These are phyloP conservation scores for Pristionchus arcanus DNA, from an alignment of 2,888 invertebrate genomes.

Conservation along the genomic window DNA sequence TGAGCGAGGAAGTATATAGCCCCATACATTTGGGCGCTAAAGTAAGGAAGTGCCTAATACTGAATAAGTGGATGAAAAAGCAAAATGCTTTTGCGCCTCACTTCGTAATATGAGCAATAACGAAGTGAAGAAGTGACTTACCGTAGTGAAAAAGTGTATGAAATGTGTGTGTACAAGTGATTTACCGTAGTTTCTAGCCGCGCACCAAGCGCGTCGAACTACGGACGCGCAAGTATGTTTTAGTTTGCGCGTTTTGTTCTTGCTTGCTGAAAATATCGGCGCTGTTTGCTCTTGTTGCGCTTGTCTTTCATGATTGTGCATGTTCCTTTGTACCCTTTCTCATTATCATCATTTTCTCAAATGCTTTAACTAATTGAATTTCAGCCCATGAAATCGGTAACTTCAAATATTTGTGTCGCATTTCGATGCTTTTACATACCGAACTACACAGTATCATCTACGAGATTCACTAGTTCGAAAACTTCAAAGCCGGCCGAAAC, in stretches of 20 bases:
- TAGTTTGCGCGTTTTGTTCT: no score
- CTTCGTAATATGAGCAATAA: neutral
- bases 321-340: no score
- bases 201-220: no score
- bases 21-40: no score
- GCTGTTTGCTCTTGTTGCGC: no score
- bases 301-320: no score
- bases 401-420: neutral
- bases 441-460: neutral
- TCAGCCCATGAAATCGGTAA: neutral
- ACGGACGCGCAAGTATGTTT: no score
- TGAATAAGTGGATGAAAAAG: no score
- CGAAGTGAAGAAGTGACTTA: neutral
- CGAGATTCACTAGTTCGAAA: constrained; percentile 44
- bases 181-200: neutral
- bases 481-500: constrained; percentile 53
- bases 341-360: neutral
- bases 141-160: neutral
- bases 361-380: neutral
- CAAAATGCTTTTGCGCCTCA: neutral
- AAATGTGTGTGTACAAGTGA: neutral
- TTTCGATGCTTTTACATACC: neutral
- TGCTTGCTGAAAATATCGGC: no score
- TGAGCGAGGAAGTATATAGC: no score
- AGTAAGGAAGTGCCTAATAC: no score